Evolutionary conservation across 1,140 invertebrate genomes (phyloP), one percentile per base, ranked within the genome.

Genomic region (Aleiodes sp.): DNA sequence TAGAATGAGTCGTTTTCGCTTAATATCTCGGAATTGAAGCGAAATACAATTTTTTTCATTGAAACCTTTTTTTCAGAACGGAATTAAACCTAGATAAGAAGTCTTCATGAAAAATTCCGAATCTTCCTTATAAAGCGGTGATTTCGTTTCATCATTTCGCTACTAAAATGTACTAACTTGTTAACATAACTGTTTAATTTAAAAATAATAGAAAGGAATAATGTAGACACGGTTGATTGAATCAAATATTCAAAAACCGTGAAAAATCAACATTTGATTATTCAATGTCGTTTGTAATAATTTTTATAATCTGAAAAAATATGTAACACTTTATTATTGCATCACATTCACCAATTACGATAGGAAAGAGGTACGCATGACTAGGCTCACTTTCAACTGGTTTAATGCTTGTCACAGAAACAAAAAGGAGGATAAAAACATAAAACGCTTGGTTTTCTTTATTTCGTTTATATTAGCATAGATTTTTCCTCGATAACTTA

Each of bases 311-410:
- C 12, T 14, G 28, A 33, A 33, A 33, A 33, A 59, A 59, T 12
- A 59, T 29, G 28, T 8, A 41, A 43, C 12, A 43, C 16, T 7
- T 31, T 14, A 6, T 24, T 46, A 68, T 68, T 52, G 26, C 39
- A 68, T 59, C 26, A 68, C 56, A 68, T 68, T 60, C 33, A 37
- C 57, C 9, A 60, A 68, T 59, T 9, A 41, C 65, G 28, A 41
- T 59, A 68, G 33, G 33, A 39, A 26, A 68, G n/a, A n/a, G 52
- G 31, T 62, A 62, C 66, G 66, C 66, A 68, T 68, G 66, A 43
- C 26, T 68, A 35, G 28, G 16, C 19, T 39, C 28, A 12, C 57
- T 62, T 68, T 68, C 57, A 9, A 39, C 43, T 14, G 10, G 19
- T 65, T 24, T 41, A 33, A 31, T 10, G 31, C 57, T 68, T 29